These are phyloP conservation scores for Tragelaphus strepsiceros DNA, from an alignment of 2,113 vertebrate species.

Conservation along the genomic window DNA sequence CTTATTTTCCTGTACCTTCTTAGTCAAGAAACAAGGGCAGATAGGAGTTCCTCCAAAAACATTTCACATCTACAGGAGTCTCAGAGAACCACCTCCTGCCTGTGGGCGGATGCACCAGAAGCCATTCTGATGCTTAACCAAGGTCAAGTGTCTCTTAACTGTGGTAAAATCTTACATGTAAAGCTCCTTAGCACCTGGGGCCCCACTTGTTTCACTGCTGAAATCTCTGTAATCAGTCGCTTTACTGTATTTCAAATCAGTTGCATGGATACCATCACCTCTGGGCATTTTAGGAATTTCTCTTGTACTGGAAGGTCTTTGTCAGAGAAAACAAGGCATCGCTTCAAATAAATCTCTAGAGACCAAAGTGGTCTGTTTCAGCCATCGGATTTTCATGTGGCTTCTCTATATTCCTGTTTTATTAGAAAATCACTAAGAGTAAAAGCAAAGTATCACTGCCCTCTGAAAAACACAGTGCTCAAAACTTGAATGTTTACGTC, in stretches of 20 bases:
- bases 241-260: conserved; percentile 33
- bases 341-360: not conserved
- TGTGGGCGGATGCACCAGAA: fast-evolving
- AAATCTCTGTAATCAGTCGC: conserved; percentile 20
- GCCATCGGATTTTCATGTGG: not conserved
- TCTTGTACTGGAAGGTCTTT: not conserved
- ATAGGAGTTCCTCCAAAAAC: not conserved
- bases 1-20: not conserved
- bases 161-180: not conserved
- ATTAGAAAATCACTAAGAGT: not conserved
- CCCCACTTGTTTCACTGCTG: conserved; percentile 24
- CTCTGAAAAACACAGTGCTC: not conserved
- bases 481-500: not conserved
- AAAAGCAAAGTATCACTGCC: not conserved
- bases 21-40: not conserved
- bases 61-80: fast-evolving
- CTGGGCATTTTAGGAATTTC: conserved; percentile 16
- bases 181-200: not conserved
- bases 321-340: not conserved
- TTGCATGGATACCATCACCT: not conserved
- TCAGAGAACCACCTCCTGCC: not conserved
- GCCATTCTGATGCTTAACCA: not conserved
- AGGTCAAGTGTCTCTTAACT: not conserved
- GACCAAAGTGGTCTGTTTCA: not conserved
- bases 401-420: not conserved